Evolutionary conservation across 2,113 vertebrate genomes (phyloP).

Genomic region (Hippoglossus stenolepis): DNA sequence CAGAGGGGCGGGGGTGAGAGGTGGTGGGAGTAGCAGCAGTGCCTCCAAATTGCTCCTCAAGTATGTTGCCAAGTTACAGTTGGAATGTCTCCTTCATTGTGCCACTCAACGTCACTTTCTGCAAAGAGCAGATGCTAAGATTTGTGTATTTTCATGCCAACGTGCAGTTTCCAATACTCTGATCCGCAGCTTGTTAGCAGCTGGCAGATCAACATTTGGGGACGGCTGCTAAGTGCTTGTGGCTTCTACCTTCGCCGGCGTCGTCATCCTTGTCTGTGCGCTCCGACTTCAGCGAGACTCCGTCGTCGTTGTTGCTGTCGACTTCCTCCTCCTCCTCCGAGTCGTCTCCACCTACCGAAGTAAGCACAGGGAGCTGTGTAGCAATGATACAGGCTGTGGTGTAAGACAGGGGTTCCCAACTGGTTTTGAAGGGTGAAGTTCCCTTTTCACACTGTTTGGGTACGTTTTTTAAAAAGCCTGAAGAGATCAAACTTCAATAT

Average conservation of each 20-base stretch:
- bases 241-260: conserved; percentile 84
- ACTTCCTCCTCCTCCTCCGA: conserved; percentile 84
- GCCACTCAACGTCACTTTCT: conserved; percentile 70
- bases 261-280: conserved; percentile 93
- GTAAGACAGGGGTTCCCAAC: background rate
- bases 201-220: conserved; percentile 12
- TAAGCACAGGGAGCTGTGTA: conserved; percentile 29
- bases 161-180: conserved; percentile 26
- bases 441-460: background rate
- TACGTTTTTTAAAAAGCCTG: background rate
- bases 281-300: conserved; percentile 88
- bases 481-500: background rate
- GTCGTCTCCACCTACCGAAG: conserved; percentile 83
- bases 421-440: background rate
- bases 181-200: conserved; percentile 39
- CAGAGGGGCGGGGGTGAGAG: conserved; percentile 50
- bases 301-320: conserved; percentile 84
- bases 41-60: conserved; percentile 75
- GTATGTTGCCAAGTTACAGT: conserved; percentile 79
- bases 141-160: conserved; percentile 46
- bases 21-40: conserved; percentile 59
- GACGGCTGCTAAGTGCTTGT: conserved; percentile 31
- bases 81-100: conserved; percentile 75
- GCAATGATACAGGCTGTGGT: background rate
- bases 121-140: conserved; percentile 37